Percentiles rank a stretch among this genome's conserved stretches.
Conservation (phyloP, 2,797 vertebrate genomes). For the Melanogrammus aeglefinus region DNA sequence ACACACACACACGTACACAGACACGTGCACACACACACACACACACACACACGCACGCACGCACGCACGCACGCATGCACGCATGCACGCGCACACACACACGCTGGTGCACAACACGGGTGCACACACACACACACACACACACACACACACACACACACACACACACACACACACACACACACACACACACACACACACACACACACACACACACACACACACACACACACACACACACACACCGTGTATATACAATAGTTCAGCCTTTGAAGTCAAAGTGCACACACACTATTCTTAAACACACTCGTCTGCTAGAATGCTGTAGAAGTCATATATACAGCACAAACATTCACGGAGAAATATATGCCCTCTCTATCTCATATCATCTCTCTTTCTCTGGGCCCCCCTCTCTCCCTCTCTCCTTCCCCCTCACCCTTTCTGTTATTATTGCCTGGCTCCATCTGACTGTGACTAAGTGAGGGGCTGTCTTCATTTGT, state of each 20-base stretch:
- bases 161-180: neutral
- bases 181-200: constrained; percentile 7
- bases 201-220: neutral
- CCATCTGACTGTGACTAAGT: constrained; percentile 69
- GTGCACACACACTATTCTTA: neutral
- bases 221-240: neutral
- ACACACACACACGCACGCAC: neutral
- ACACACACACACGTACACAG: neutral
- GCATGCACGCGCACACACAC: neutral
- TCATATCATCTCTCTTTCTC: neutral
- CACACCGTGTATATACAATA: neutral
- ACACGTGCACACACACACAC: neutral
- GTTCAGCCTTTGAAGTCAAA: neutral
- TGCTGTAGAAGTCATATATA: neutral
- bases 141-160: neutral
- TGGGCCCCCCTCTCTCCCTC: neutral
- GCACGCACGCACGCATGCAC: neutral
- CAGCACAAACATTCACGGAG: constrained; percentile 1
- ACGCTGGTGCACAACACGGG: too few species aligned
- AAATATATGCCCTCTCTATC: neutral
- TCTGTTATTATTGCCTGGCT: constrained; percentile 66
- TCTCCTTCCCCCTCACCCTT: constrained; percentile 10
- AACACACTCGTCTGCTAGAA: constrained; percentile 9
- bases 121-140: neutral
- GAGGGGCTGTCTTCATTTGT: constrained; percentile 71